Conservation (phyloP, 2,113 vertebrate genomes). For the Thinocorus orbignyianus region DNA sequence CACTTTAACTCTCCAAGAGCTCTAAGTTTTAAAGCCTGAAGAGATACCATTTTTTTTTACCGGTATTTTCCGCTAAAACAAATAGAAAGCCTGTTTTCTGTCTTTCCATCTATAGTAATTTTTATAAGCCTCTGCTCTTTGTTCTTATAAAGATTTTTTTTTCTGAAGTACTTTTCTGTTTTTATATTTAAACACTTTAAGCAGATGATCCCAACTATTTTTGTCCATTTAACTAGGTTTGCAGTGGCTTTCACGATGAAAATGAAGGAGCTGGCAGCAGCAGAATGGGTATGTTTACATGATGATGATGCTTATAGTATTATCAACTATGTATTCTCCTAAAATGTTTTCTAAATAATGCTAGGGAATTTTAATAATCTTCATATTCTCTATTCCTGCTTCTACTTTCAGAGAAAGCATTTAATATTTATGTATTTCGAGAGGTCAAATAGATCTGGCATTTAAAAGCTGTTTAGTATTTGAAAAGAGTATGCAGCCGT, state of each 20-base stretch:
- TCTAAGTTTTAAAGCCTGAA: background rate
- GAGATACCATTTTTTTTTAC: background rate
- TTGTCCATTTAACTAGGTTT: conserved; percentile 78
- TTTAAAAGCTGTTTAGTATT: background rate
- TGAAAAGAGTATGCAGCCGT: background rate
- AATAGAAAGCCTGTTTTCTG: background rate
- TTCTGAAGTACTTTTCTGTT: background rate
- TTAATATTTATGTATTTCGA: background rate
- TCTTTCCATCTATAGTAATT: background rate
- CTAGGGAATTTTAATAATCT: background rate
- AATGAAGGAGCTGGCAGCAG: conserved; percentile 83
- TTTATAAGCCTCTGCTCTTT: background rate
- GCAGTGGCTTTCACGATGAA: conserved; percentile 88
- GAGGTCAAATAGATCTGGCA: background rate
- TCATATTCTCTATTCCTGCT: background rate
- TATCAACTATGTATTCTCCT: background rate
- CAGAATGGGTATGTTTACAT: conserved; percentile 81
- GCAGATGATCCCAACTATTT: conserved; percentile 6
- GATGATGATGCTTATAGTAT: background rate
- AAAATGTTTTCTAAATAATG: background rate
- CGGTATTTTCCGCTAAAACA: background rate
- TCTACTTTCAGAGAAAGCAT: background rate
- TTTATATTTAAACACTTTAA: background rate
- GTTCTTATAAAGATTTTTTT: background rate
- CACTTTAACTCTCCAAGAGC: background rate